Evolutionary conservation across 2,113 vertebrate species (phyloP).

Genomic region (Talpa occidentalis): DNA sequence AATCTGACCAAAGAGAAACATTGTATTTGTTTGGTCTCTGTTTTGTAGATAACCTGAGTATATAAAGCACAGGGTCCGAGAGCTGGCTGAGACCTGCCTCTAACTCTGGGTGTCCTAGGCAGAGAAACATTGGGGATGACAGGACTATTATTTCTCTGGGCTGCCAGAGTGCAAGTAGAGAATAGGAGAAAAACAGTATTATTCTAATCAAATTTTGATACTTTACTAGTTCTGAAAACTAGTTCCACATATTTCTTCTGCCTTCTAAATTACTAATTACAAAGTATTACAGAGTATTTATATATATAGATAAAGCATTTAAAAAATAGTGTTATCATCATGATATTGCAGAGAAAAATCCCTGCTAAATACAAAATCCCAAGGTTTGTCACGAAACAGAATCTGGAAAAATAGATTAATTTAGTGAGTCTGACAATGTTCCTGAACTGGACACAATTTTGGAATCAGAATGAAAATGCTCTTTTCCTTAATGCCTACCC

Average conservation of each 20-base stretch:
- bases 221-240: neutral
- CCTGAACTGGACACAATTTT: neutral
- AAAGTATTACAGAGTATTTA: too few relatives aligned
- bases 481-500: neutral
- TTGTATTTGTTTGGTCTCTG: too few relatives aligned
- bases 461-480: neutral
- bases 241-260: neutral
- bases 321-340: neutral
- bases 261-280: neutral
- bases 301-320: too few relatives aligned
- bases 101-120: neutral
- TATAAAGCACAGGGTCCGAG: neutral
- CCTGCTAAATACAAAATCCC: neutral
- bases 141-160: neutral
- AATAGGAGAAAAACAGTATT: fast-evolving
- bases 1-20: neutral
- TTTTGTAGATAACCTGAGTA: neutral
- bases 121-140: fast-evolving
- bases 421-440: neutral
- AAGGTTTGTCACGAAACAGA: neutral
- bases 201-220: neutral
- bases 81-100: fast-evolving
- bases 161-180: neutral
- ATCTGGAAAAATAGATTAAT: neutral
- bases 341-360: neutral